Base-by-base conservation (phyloP, 2,113 vertebrate genomes). In the Tetraodon nigroviridis region DNA sequence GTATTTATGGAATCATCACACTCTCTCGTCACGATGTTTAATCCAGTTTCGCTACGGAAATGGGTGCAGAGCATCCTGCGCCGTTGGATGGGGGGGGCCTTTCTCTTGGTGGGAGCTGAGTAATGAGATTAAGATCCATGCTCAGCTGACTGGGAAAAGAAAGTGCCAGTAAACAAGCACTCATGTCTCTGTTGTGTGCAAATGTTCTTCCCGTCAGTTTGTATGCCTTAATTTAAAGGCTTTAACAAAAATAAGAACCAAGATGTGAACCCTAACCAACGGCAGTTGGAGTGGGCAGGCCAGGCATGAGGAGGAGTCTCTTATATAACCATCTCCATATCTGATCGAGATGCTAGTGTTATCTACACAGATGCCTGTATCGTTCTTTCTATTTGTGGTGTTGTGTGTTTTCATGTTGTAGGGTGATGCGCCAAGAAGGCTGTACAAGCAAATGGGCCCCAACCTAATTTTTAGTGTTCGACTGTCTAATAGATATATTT, bases 101-200 rank as follows among this genome's bases (percentile, higher is more conserved):
- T 81, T 75, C 59, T 84, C 78, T 83, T 70, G 67, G 62, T 74
- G 60, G 67, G 59, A 69, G 75, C 74, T 58, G 65, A 63, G 59
- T 84, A 87, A 86, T 70, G 67, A 61, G 75, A 86, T 84, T 88
- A 85, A 63, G 57, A 69, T 69, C 66, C 63, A 49, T 52, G 61
- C 51, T 51, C 59, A 71, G 76, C 76, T 21, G 53, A 60, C 73
- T 56, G 68, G 46, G 17, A 63, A 58, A 51, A 70, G 58, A 52
- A 48, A 67, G 29, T 46, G 57, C 29, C 48, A 58, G 49, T 80
- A 74, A 80, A 78, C 68, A 69, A 81, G 61, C 19, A 13, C 61
- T 67, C 61, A 50, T 59, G 65, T 57, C 10, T 18, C 69, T 24
- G 10, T 67, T 59, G 70, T 52, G 66, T 57, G 55, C 51, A 62